These are phyloP conservation scores for Epiblema foenella DNA, from an alignment of 2,888 invertebrate genomes.

Conservation along the genomic window DNA sequence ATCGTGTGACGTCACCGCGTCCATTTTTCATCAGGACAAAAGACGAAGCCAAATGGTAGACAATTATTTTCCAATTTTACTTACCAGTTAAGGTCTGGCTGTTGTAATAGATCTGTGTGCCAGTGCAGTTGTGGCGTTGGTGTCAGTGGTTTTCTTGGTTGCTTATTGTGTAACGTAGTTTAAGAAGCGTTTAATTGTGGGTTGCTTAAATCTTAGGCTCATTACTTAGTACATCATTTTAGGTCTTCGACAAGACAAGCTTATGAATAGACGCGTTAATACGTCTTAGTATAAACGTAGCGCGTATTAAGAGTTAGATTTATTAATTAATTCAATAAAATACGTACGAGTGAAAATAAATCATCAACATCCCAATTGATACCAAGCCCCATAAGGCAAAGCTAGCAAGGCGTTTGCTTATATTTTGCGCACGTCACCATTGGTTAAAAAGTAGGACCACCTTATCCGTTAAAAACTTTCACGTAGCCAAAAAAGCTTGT, in stretches of 20 bases:
- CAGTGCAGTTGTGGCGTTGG: constrained; percentile 53
- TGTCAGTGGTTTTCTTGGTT: constrained; percentile 44
- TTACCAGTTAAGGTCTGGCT: constrained; percentile 55
- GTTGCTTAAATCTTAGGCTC: background rate
- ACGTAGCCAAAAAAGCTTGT: constrained; percentile 14
- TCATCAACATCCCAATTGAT: background rate
- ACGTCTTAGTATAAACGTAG: background rate
- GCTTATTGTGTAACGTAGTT: constrained; percentile 33
- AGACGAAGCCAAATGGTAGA: constrained; percentile 58
- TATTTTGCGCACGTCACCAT: background rate
- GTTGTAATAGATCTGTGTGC: constrained; percentile 59
- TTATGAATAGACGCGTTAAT: background rate
- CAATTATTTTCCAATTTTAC: constrained; percentile 74
- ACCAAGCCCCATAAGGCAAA: background rate
- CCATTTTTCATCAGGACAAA: constrained; percentile 71
- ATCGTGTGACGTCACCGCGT: constrained; percentile 65
- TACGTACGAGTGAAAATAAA: background rate
- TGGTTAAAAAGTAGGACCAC: background rate
- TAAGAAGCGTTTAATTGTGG: background rate
- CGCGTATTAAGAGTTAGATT: background rate
- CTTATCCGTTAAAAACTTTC: constrained; percentile 7
- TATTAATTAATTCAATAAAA: background rate
- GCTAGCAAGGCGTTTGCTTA: background rate
- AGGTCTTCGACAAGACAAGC: background rate
- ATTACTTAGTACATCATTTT: background rate